These are phyloP conservation scores for Sycophaga agraensis DNA, from an alignment of 1,140 invertebrate genomes.

Conservation along the genomic window DNA sequence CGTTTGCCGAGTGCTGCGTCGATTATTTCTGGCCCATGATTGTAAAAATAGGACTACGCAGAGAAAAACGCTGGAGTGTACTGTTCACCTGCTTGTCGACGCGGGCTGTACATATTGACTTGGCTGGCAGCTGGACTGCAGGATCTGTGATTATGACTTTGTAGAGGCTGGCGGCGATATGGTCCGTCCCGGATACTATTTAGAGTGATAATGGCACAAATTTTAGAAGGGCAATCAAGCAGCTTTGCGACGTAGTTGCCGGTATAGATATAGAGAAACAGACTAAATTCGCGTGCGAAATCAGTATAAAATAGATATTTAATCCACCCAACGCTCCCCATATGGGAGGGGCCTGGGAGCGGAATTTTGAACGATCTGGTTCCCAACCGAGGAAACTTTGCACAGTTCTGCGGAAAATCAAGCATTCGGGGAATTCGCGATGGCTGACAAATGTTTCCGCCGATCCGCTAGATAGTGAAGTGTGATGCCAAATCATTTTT, in stretches of 20 bases:
- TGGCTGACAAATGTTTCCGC: constrained; percentile 21
- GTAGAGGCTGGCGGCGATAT: too few relatives aligned
- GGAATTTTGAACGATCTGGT: not conserved
- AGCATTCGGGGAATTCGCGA: constrained; percentile 17
- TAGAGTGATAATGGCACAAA: constrained; percentile 39
- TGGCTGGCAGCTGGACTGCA: constrained; percentile 11
- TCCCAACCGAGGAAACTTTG: too few relatives aligned
- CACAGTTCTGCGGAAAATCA: not conserved
- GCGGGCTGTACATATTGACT: constrained; percentile 29
- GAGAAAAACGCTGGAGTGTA: constrained; percentile 9
- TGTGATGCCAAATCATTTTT: constrained; percentile 39
- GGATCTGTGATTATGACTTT: constrained; percentile 22
- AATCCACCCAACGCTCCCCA: too few relatives aligned
- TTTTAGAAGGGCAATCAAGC: too few relatives aligned
- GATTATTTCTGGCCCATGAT: constrained; percentile 7
- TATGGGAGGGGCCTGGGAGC: too few relatives aligned
- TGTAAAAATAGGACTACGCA: not conserved
- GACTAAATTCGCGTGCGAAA: not conserved
- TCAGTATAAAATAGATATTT: too few relatives aligned
- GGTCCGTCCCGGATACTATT: too few relatives aligned
- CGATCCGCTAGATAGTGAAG: constrained; percentile 26
- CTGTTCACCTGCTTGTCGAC: constrained; percentile 2
- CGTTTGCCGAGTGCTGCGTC: not conserved
- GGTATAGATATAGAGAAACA: constrained; percentile 7
- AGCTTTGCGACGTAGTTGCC: too few relatives aligned